phyloP scores from a whole-genome alignment of 2,113 vertebrate species.

The Thamnophis sirtalis region DNA sequence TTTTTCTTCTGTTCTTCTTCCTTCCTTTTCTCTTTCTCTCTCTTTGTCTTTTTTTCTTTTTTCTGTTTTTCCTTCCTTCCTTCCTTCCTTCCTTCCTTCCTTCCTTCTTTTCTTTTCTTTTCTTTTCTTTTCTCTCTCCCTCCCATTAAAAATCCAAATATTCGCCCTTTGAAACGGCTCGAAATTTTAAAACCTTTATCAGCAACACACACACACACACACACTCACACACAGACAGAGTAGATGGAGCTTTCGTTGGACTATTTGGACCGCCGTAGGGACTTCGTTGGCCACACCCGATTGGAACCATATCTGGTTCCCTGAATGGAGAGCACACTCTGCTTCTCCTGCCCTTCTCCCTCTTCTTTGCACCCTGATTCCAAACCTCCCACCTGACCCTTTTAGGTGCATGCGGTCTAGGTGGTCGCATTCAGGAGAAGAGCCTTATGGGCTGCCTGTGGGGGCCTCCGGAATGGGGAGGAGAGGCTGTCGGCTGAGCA shows the following conservation, averaged over 20 bases:
- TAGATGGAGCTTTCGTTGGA: neutral
- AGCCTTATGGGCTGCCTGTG: neutral
- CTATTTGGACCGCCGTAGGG: neutral
- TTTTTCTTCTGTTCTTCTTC: no score
- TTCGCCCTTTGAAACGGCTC: neutral
- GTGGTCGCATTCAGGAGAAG: neutral
- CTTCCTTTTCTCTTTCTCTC: no score
- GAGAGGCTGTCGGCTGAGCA: neutral
- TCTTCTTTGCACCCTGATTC: neutral
- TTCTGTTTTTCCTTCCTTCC: no score
- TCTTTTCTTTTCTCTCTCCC: neutral
- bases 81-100: no score
- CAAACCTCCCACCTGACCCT: neutral
- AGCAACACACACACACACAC: neutral
- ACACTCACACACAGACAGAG: no score
- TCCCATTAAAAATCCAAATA: neutral
- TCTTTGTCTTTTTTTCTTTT: no score
- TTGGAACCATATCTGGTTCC: neutral
- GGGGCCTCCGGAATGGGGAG: neutral
- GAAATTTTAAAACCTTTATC: neutral
- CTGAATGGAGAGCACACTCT: neutral
- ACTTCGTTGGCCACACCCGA: neutral
- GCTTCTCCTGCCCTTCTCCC: neutral
- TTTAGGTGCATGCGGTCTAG: neutral
- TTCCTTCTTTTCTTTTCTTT: no score